These are phyloP conservation scores for Oplegnathus fasciatus DNA, from an alignment of 2,113 vertebrate genomes.

Conservation along the genomic window DNA sequence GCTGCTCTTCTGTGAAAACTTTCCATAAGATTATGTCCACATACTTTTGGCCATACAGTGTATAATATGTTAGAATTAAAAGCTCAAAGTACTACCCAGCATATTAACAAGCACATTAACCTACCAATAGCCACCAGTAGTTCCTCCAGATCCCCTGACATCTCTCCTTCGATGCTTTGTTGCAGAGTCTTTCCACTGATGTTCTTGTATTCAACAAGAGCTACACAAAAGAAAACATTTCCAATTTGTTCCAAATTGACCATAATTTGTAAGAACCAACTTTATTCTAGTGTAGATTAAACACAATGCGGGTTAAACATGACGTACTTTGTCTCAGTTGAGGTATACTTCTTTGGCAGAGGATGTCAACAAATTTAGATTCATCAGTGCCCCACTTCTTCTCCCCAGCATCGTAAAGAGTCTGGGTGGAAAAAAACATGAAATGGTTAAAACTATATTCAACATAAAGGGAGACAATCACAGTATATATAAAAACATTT, in stretches of 20 bases:
- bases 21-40: background rate
- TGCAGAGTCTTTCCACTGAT: constrained; percentile 86
- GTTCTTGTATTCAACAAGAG: constrained; percentile 85
- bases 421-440: constrained; percentile 43
- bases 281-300: background rate
- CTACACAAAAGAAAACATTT: constrained; percentile 61
- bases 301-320: rapidly evolving
- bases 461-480: background rate
- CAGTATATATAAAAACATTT: background rate
- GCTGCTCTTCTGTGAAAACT: background rate
- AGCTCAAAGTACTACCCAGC: background rate
- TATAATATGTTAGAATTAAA: background rate
- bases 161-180: constrained; percentile 86
- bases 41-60: background rate
- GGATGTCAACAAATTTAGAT: constrained; percentile 83
- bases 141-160: constrained; percentile 85
- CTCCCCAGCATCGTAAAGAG: constrained; percentile 85
- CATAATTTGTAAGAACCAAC: background rate
- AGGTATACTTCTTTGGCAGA: constrained; percentile 84
- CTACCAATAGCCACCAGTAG: constrained; percentile 86
- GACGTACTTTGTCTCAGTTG: constrained; percentile 83
- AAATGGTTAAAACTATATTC: background rate
- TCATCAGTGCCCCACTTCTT: constrained; percentile 86
- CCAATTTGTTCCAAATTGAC: background rate
- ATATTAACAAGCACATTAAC: background rate